Evolutionary conservation across 2,797 vertebrate species (phyloP).

Genomic region (Hydrocynus forskahlii): DNA sequence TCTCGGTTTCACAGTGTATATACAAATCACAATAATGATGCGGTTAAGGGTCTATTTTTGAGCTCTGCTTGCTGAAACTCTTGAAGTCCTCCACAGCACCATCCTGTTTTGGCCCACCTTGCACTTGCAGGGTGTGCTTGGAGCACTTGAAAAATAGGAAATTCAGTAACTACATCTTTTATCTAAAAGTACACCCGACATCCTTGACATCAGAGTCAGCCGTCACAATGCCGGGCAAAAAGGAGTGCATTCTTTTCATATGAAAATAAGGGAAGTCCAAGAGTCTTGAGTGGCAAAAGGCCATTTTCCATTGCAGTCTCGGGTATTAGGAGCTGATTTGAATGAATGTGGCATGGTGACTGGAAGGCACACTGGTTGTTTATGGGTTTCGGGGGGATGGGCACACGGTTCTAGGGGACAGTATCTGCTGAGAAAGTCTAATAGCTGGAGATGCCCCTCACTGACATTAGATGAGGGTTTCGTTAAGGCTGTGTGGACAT

Average conservation of each 20-base stretch:
- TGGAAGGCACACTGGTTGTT: constrained; percentile 43
- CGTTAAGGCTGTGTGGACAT: constrained; percentile 23
- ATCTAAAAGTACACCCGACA: constrained; percentile 46
- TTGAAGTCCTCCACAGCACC: constrained; percentile 47
- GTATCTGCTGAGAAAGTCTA: constrained; percentile 32
- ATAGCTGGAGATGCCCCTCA: constrained; percentile 43
- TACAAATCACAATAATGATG: constrained; percentile 58
- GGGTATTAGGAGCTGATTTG: constrained; percentile 29
- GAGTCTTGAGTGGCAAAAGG: constrained; percentile 51
- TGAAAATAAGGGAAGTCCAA: constrained; percentile 32
- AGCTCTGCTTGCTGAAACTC: constrained; percentile 44
- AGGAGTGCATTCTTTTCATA: constrained; percentile 37
- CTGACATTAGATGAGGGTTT: constrained; percentile 36
- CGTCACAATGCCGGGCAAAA: constrained; percentile 21
- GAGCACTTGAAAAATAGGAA: constrained; percentile 46
- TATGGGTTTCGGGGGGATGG: constrained; percentile 26
- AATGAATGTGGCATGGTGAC: constrained; percentile 47
- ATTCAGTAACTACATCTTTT: constrained; percentile 47
- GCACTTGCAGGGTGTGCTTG: constrained; percentile 29
- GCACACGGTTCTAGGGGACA: constrained; percentile 23
- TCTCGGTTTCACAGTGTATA: constrained; percentile 67
- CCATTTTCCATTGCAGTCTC: constrained; percentile 41
- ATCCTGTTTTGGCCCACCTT: constrained; percentile 60
- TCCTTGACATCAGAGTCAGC: constrained; percentile 47
- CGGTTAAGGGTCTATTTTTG: constrained; percentile 59